phyloP scores from a whole-genome alignment of 2,888 invertebrate genomes.

The Agrilus cyanescens region DNA sequence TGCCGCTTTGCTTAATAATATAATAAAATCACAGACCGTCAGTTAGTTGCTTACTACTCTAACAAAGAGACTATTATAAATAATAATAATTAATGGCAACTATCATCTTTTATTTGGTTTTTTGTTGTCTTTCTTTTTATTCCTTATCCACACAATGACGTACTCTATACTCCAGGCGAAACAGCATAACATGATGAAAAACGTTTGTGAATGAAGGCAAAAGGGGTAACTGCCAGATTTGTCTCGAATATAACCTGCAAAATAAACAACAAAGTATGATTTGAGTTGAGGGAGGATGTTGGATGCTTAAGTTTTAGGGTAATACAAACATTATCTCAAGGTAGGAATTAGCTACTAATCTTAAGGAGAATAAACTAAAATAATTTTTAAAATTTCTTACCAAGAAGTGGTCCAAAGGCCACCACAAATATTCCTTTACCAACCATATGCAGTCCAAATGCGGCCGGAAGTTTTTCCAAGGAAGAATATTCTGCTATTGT shows the following conservation, averaged over 20 bases:
- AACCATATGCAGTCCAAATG: constrained; percentile 67
- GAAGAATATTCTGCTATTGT: constrained; percentile 67
- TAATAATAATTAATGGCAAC: no score
- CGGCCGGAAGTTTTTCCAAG: constrained; percentile 59
- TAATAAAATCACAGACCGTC: no score
- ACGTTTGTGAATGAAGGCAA: constrained; percentile 61
- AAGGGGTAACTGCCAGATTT: constrained; percentile 53
- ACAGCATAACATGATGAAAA: constrained; percentile 55
- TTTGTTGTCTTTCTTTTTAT: constrained; percentile 31
- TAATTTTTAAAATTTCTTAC: constrained; percentile 35
- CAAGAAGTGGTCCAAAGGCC: constrained; percentile 55
- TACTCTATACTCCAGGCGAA: constrained; percentile 60
- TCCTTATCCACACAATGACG: constrained; percentile 30
- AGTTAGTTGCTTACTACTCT: no score
- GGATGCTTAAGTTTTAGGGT: neutral
- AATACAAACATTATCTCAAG: neutral
- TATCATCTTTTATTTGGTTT: no score
- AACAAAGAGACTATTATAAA: no score
- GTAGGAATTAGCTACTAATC: neutral
- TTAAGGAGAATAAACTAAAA: constrained; percentile 4
- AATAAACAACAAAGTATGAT: constrained; percentile 8
- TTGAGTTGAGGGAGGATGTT: neutral
- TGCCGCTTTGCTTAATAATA: no score
- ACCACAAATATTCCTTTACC: constrained; percentile 63
- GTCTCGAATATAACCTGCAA: constrained; percentile 58